These are phyloP conservation scores for Xerus inauris DNA, from an alignment of 2,113 vertebrate genomes.

Conservation along the genomic window DNA sequence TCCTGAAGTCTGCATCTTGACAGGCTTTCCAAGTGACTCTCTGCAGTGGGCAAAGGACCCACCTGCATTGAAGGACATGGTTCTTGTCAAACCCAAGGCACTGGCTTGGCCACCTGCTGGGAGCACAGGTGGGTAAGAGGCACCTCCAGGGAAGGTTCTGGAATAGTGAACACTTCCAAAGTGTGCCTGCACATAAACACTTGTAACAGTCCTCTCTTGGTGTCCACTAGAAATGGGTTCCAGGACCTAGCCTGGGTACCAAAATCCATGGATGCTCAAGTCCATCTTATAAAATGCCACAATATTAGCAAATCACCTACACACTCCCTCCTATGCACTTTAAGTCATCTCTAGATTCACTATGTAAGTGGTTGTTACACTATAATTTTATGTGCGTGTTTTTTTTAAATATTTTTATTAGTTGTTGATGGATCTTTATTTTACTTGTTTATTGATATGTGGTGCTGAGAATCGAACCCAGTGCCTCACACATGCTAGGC, in stretches of 20 bases:
- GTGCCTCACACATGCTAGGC: no score
- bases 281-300: neutral
- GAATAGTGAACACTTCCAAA: neutral
- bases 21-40: neutral
- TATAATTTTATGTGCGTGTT: neutral
- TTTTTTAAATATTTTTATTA: no score
- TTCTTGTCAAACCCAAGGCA: neutral
- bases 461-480: no score
- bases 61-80: neutral
- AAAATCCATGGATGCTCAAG: neutral
- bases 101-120: neutral
- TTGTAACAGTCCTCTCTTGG: neutral
- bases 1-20: neutral
- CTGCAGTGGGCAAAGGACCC: neutral
- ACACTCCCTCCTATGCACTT: neutral
- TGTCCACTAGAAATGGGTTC: neutral
- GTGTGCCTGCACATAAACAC: accelerated
- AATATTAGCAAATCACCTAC: neutral
- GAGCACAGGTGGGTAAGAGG: neutral
- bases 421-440: no score
- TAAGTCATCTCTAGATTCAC: neutral
- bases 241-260: no score
- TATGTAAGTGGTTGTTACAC: neutral
- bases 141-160: neutral
- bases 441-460: no score